Evolutionary conservation across 2,797 vertebrate genomes (phyloP).

Genomic region (Bryconaethiops microstoma): DNA sequence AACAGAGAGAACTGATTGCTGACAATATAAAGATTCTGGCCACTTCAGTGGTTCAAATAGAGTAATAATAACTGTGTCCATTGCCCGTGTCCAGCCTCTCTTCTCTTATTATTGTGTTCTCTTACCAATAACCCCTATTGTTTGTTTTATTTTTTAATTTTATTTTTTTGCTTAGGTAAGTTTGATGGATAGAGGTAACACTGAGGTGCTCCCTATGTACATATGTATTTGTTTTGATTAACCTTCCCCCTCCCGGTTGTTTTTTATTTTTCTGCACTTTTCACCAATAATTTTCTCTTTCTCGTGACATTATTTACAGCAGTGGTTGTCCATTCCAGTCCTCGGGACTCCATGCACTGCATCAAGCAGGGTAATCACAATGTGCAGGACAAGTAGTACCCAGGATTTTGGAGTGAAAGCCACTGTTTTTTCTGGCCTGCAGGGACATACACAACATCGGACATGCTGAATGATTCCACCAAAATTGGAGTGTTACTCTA

Average conservation of each 20-base stretch:
- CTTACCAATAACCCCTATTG: conserved; percentile 4
- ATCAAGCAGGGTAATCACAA: conserved; percentile 21
- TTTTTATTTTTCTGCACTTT: conserved; percentile 77
- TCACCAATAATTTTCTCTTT: conserved; percentile 76
- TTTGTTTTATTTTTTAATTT: conserved; percentile 15
- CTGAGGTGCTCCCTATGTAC: conserved; percentile 82
- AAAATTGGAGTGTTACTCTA: neutral
- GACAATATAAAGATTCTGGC: conserved; percentile 14
- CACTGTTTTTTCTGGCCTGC: neutral
- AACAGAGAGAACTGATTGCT: conserved; percentile 13
- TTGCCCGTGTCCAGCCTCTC: conserved; percentile 1
- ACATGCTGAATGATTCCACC: neutral
- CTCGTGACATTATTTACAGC: conserved; percentile 12
- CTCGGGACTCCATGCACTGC: conserved; percentile 5
- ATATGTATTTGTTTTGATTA: conserved; percentile 63
- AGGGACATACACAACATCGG: neutral
- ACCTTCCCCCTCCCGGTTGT: conserved; percentile 49
- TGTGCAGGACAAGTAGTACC: neutral
- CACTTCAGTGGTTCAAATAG: conserved; percentile 20
- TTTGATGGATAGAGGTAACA: conserved; percentile 23
- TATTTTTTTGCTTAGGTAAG: conserved; percentile 13
- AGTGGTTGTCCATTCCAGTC: neutral
- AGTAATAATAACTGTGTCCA: conserved; percentile 1
- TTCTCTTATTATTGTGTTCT: conserved; percentile 23
- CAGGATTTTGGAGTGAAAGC: neutral